Evolutionary conservation across 1,140 invertebrate species (phyloP).

Genomic region (Meloidogyne chitwoodi): DNA sequence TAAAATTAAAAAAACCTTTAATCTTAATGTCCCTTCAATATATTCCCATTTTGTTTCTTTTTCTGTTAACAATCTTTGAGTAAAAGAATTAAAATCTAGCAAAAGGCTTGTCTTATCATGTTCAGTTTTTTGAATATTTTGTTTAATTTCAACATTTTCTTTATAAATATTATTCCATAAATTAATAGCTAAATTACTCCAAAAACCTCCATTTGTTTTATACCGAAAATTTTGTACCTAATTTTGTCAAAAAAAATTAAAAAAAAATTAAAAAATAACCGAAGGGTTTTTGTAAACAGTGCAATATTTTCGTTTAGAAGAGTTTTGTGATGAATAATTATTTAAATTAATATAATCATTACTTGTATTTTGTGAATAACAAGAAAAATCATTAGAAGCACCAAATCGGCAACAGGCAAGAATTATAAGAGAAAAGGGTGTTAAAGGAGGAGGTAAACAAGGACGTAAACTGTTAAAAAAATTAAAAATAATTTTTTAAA

Average conservation of each 20-base stretch:
- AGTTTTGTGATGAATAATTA: constrained; percentile 8
- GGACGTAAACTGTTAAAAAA: constrained; percentile 41
- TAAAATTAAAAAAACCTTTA: no score
- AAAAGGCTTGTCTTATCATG: constrained; percentile 7
- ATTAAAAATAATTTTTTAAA: not conserved
- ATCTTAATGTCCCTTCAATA: not conserved
- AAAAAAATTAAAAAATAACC: constrained; percentile 25
- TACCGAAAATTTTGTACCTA: constrained; percentile 6
- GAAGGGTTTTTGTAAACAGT: constrained; percentile 47
- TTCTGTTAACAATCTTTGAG: not conserved
- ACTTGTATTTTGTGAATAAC: not conserved
- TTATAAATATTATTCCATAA: constrained; percentile 4
- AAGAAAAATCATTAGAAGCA: constrained; percentile 3
- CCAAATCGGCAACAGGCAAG: constrained; percentile 28
- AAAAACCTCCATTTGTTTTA: not conserved
- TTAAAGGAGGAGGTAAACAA: constrained; percentile 53
- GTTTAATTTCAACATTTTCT: not conserved
- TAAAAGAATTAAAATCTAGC: constrained; percentile 1
- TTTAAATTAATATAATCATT: not conserved
- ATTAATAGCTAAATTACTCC: constrained; percentile 6
- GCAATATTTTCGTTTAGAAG: constrained; percentile 16
- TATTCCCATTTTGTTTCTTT: not conserved
- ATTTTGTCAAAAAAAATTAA: not conserved
- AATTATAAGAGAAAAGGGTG: constrained; percentile 43
- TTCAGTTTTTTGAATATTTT: not conserved